Base-by-base conservation (phyloP, 2,797 vertebrate genomes). In the Scarus forsteni region DNA sequence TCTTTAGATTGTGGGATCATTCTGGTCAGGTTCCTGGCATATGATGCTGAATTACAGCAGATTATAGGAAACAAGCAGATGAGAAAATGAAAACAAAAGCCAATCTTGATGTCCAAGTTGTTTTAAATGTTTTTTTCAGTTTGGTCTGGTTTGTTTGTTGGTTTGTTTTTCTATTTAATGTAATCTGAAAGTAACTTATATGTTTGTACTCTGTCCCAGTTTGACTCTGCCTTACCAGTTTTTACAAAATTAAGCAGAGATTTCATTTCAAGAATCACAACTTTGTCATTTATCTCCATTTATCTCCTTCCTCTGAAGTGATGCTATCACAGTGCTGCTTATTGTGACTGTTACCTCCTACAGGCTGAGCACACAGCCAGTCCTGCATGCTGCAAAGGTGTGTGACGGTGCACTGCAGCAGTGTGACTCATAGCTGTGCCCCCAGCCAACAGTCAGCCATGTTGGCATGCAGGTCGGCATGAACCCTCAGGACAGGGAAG, bases 341-440 rank as follows among this genome's bases (percentile, higher is more conserved):
- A 38, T 68, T 54, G 73, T 80, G 66, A 51, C 52, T 1, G 72
- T 54, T 57, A 40, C 62, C 65, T 75, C 76, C 78, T 62, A 65
- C 38, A 62, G 56, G 60, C 81, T 82, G 77, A 89, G 71, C 71
- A 81, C 81, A 77, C 73, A 61, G 65, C 9, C 59, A 68, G 46
- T 61, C 60, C 71, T 77, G 60, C 16, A 46, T 85, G 73, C 82
- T 72, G 81, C 58, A 77, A 79, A 82, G 54, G 72, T 78, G 73
- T 85, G 83, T 67, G 79, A 67, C 5, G 55, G 64, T 78, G 74
- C 79, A 84, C 80, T 86, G 88, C 85, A 88, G 86, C 77, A 88
- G 84, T 62, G 77, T 93, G 91, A 93, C 78, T 93, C 91, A 93
- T 89, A 77, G 81, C 75, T 79, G 74, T 72, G 64, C 61, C 66